These are phyloP conservation scores for Atrichornis clamosus DNA, from an alignment of 2,113 vertebrate genomes.

Conservation along the genomic window DNA sequence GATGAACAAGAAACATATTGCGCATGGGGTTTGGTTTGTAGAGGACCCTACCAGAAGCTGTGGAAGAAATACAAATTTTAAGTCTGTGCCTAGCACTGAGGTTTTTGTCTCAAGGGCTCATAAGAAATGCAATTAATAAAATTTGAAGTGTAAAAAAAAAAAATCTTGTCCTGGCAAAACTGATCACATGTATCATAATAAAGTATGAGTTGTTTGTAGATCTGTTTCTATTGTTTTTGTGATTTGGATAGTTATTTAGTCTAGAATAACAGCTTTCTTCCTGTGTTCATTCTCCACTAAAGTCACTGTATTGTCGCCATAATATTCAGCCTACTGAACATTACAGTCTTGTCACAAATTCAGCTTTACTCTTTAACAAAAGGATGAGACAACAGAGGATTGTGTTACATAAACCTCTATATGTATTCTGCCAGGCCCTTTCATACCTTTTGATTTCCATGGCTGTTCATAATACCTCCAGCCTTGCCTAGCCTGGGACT, in stretches of 20 bases:
- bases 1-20: neutral
- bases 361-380: neutral
- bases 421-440: neutral
- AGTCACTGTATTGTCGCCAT: neutral
- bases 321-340: neutral
- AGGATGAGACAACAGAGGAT: neutral
- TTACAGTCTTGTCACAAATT: neutral
- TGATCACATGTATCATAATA: neutral
- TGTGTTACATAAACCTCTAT: neutral
- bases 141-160: neutral
- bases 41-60: neutral
- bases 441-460: neutral
- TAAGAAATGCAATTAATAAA: conserved; percentile 14
- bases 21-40: neutral
- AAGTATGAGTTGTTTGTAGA: neutral
- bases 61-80: neutral
- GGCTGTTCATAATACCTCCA: neutral
- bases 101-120: conserved; percentile 22
- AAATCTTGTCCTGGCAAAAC: neutral
- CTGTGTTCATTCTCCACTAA: neutral
- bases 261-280: neutral
- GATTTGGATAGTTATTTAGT: neutral
- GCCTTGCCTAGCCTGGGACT: neutral
- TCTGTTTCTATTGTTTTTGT: neutral
- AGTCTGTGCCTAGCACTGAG: neutral